These are phyloP conservation scores for Bursaphelenchus mucronatus DNA, from an alignment of 1,140 invertebrate genomes.

Conservation along the genomic window DNA sequence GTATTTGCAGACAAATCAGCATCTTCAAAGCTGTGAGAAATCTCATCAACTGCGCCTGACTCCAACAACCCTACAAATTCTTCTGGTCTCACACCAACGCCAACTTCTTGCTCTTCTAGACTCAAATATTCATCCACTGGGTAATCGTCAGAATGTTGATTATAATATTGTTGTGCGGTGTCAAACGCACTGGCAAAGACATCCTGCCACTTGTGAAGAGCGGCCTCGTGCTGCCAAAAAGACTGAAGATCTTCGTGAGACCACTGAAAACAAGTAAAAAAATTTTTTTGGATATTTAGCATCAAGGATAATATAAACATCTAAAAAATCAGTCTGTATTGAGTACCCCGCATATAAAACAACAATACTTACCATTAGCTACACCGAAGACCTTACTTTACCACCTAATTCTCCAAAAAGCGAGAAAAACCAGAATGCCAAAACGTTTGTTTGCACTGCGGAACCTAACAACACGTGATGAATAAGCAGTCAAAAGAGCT, in stretches of 20 bases:
- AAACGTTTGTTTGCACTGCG: too few relatives aligned
- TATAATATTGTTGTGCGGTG: constrained; percentile 6
- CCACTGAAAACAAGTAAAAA: background rate
- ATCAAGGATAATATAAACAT: background rate
- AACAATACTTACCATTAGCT: too few relatives aligned
- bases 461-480: too few relatives aligned
- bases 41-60: background rate
- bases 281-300: background rate
- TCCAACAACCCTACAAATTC: background rate
- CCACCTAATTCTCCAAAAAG: too few relatives aligned
- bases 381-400: too few relatives aligned
- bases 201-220: constrained; percentile 11
- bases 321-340: background rate
- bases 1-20: constrained; percentile 2
- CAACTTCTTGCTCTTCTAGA: constrained; percentile 4
- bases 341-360: too few relatives aligned
- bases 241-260: background rate
- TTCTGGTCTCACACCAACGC: background rate
- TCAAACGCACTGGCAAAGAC: constrained; percentile 7
- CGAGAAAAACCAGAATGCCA: too few relatives aligned
- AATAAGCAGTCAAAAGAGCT: too few relatives aligned
- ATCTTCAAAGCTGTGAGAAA: background rate
- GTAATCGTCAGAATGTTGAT: background rate
- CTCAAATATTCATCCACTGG: constrained; percentile 6
- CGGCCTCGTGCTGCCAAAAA: constrained; percentile 6